Percentiles rank a stretch among this genome's conserved stretches.
Evolutionary conservation across 2,113 vertebrate species (phyloP).

Genomic region (Myodes glareolus): DNA sequence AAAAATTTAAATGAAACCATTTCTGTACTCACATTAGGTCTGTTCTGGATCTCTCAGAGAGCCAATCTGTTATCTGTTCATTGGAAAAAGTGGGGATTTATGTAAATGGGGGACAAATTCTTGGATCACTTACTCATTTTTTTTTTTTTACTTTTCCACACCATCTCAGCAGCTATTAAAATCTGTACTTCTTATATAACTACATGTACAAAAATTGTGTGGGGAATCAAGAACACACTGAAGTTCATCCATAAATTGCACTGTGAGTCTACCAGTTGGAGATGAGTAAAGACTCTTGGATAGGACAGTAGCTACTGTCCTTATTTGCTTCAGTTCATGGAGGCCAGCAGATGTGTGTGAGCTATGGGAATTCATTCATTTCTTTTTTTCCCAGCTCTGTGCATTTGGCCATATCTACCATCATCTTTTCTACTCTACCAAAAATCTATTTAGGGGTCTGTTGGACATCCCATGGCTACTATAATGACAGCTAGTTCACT

Average conservation of each 20-base stretch:
- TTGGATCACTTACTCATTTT: not conserved
- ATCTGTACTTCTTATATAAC: not conserved
- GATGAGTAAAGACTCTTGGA: not conserved
- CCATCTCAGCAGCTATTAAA: not conserved
- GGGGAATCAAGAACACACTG: too few species aligned
- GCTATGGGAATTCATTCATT: too few species aligned
- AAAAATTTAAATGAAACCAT: not conserved
- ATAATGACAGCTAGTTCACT: not conserved
- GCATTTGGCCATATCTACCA: not conserved
- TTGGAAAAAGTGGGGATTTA: not conserved
- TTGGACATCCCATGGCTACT: too few species aligned
- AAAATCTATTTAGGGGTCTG: not conserved
- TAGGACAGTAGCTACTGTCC: fast-evolving
- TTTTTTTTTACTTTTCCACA: not conserved
- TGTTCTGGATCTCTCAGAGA: not conserved
- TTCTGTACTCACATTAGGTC: not conserved
- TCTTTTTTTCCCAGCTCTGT: not conserved
- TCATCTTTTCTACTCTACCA: not conserved
- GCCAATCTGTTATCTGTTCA: not conserved
- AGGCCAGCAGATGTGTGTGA: not conserved
- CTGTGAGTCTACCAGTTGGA: not conserved
- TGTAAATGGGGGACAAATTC: not conserved
- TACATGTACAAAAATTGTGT: not conserved
- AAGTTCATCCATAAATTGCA: not conserved
- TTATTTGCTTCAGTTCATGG: too few species aligned